phyloP scores from a whole-genome alignment of 2,888 invertebrate species.

The Rhingia rostrata region DNA sequence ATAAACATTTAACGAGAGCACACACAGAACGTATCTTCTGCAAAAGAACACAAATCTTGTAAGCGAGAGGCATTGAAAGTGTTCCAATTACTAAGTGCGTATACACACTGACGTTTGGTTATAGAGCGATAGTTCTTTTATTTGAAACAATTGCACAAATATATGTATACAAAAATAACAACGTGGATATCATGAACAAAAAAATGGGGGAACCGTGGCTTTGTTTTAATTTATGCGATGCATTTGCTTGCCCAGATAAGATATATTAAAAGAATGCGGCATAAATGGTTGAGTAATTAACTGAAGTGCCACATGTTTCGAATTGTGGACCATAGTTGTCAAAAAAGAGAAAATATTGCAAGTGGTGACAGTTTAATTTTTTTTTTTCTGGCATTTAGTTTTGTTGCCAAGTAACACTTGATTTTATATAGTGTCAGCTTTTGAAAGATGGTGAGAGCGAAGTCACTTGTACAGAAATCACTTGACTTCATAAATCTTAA shows the following conservation, averaged over 20 bases:
- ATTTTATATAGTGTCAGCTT: too few relatives aligned
- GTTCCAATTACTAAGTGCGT: conserved; percentile 27
- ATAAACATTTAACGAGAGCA: background rate
- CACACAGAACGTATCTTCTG: conserved; percentile 1
- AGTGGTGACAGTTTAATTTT: background rate
- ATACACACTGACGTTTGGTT: background rate
- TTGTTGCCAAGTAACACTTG: too few relatives aligned
- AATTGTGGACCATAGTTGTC: conserved; percentile 5
- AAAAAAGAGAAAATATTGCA: background rate
- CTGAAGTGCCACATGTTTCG: conserved; percentile 21
- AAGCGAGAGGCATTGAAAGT: conserved; percentile 21
- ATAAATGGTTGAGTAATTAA: conserved; percentile 12
- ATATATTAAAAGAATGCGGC: conserved; percentile 8
- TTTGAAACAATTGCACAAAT: conserved; percentile 26
- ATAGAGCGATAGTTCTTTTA: conserved; percentile 11
- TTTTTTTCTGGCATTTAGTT: too few relatives aligned
- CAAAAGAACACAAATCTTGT: conserved; percentile 14
- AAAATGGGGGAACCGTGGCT: too few relatives aligned
- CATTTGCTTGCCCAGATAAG: conserved; percentile 14
- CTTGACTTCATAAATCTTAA: too few relatives aligned
- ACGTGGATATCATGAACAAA: too few relatives aligned
- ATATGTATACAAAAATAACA: background rate
- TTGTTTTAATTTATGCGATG: background rate
- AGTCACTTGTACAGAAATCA: too few relatives aligned
- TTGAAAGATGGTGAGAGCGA: too few relatives aligned